Evolutionary conservation across 2,113 vertebrate genomes (phyloP).

Genomic region (Irena cyanogastra): DNA sequence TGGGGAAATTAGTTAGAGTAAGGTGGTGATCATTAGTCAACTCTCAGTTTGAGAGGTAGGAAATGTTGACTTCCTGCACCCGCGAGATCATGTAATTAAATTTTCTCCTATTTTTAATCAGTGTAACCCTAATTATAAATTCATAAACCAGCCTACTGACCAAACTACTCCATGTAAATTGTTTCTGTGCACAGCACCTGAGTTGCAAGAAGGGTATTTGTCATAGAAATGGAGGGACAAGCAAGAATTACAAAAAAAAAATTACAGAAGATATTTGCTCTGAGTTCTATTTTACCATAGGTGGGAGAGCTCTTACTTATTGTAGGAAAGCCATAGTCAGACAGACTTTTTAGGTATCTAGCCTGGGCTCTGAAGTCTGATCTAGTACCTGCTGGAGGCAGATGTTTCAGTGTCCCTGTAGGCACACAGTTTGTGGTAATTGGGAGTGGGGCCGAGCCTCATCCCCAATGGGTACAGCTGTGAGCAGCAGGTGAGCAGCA

Average conservation of each 20-base stretch:
- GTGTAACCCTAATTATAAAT: constrained; percentile 6
- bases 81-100: not conserved
- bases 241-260: not conserved
- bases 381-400: not conserved
- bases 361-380: not conserved
- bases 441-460: no score
- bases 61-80: not conserved
- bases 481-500: no score
- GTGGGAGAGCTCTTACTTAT: not conserved
- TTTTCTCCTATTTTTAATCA: constrained; percentile 26
- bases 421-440: no score
- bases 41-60: not conserved
- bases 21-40: constrained; percentile 17
- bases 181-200: not conserved
- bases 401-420: not conserved
- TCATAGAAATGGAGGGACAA: not conserved
- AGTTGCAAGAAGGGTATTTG: not conserved
- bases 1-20: not conserved
- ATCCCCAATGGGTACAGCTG: no score
- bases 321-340: not conserved
- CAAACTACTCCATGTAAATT: not conserved
- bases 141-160: not conserved
- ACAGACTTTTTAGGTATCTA: not conserved
- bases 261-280: not conserved
- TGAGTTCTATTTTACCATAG: not conserved